Conservation (phyloP, 2,888 invertebrate genomes). For the Globia sparganii region DNA sequence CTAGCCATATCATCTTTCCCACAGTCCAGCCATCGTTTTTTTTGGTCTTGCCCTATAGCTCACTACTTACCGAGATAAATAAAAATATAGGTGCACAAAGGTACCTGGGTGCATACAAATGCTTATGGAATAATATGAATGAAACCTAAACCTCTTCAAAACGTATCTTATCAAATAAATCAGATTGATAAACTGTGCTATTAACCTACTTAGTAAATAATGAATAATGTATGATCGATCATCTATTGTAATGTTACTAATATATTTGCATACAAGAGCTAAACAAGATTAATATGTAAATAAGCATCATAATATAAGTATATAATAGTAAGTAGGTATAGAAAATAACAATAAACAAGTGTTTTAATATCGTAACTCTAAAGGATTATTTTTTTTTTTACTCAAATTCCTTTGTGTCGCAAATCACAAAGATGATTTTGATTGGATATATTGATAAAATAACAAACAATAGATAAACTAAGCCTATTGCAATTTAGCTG, state of each 20-base stretch:
- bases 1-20: neutral
- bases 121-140: neutral
- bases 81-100: neutral
- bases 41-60: neutral
- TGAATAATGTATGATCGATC: constrained; percentile 56
- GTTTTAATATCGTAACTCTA: neutral
- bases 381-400: neutral
- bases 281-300: constrained; percentile 55
- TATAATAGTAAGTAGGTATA: neutral
- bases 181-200: constrained; percentile 45
- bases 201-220: constrained; percentile 50
- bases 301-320: constrained; percentile 3
- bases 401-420: constrained; percentile 3
- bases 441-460: constrained; percentile 10
- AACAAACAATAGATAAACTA: constrained; percentile 17
- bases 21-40: neutral
- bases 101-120: neutral
- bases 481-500: neutral
- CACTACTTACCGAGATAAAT: neutral
- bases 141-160: constrained; percentile 21
- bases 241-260: constrained; percentile 54
- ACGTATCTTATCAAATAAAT: constrained; percentile 57
- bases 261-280: constrained; percentile 54
- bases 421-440: neutral
- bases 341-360: constrained; percentile 16